Base-by-base conservation (phyloP, 2,888 invertebrate species). In the Protophormia terraenovae region DNA sequence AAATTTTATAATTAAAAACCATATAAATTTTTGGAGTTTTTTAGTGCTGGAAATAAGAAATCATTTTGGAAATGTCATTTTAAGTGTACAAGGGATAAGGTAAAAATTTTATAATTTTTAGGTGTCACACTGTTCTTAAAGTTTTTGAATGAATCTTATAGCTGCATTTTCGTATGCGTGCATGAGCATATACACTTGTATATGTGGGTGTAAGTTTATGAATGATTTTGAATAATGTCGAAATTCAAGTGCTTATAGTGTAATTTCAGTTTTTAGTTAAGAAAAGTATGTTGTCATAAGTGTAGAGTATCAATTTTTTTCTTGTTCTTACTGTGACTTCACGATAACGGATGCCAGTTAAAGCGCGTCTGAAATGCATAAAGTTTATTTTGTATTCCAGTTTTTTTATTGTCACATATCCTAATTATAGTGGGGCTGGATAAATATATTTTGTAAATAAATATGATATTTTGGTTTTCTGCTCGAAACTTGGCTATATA, bases 281-380 rank as follows among this genome's bases (percentile, higher is more conserved):
- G 24, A 72, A 38, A 14, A 27, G 35, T 7, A 29, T 14, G 19
- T n/a, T 45, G 5, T 7, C 45, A 45, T 45, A 45, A n/a, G 55
- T 32, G 41, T 60, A 38, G 27, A 27, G 58, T 35, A 8, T 60
- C n/a, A 38, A 38, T n/a, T 12, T 16, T 47, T 24, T n/a, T n/a
- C n/a, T 79, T 50, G 38, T 38, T 79, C 35, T 55, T 66, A 66
- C 58, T 71, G 81, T 77, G 66, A 77, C 71, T 83, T 77, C 47
- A 45, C 38, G 47, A 45, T 47, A 66, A 19, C 50, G 67, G 60
- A 78, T 78, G 35, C 53, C 24, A 32, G 60, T 24, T 78, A 53
- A 53, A 66, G 55, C 67, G 83, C 83, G 53, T 78, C 32, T 60
- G 24, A 53, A 64, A 64, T 5, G 41, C 53, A 45, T 83, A 72